Conservation (phyloP, 2,113 vertebrate genomes). For the Nothoprocta pentlandii region DNA sequence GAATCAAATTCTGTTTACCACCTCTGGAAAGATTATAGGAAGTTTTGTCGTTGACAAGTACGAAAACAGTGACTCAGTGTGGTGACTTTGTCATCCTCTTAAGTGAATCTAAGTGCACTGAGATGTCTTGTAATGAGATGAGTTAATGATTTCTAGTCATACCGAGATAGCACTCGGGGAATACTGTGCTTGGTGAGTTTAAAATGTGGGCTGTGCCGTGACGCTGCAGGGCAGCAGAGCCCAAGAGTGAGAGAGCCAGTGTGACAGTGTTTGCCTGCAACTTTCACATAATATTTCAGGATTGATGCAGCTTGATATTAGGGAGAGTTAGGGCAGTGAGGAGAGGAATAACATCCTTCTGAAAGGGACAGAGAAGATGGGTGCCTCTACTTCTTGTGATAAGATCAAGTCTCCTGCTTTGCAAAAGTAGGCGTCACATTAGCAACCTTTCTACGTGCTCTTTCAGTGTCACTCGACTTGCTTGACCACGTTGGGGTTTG, state of each 20-base stretch:
- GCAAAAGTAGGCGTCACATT: neutral
- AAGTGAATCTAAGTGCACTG: neutral
- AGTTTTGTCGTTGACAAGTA: neutral
- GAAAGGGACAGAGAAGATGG: neutral
- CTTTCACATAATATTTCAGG: neutral
- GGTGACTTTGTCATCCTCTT: neutral
- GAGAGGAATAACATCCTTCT: neutral
- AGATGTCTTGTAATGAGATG: neutral
- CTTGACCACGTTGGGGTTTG: neutral
- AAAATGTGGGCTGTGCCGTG: neutral
- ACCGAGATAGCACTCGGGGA: neutral
- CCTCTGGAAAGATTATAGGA: neutral
- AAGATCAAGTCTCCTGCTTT: constrained; percentile 41
- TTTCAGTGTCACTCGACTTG: neutral
- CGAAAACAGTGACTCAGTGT: neutral
- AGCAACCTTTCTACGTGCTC: neutral
- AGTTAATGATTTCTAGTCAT: neutral
- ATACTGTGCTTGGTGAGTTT: neutral
- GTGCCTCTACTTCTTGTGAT: constrained; percentile 7
- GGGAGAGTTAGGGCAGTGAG: neutral
- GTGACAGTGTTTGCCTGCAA: neutral
- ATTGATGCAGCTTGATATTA: neutral
- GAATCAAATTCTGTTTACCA: neutral
- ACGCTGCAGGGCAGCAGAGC: neutral
- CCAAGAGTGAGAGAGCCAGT: neutral